phyloP scores from a whole-genome alignment of 1,140 invertebrate genomes.

The Phymastichus coffea region DNA sequence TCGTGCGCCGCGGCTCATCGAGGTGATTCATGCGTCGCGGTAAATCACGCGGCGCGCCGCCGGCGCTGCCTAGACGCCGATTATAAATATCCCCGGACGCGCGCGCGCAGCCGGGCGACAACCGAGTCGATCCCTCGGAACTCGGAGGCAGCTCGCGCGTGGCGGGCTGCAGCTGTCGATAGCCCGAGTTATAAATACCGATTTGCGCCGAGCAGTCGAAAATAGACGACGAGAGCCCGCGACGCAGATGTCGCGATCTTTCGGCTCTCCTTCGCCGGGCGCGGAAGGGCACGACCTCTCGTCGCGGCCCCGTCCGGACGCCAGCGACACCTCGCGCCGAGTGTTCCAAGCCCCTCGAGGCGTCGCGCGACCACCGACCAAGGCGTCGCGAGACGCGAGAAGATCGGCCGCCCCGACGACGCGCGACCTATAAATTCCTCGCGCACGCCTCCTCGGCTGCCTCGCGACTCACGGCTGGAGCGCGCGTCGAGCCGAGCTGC shows the following conservation, averaged over 20 bases:
- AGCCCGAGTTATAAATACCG: background rate
- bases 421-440: conserved; percentile 29
- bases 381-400: conserved; percentile 5
- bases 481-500: no score
- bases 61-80: no score
- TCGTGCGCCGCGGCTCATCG: no score
- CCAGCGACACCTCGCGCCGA: background rate
- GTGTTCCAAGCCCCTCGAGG: background rate
- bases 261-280: background rate
- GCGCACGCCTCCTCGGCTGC: no score
- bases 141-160: background rate
- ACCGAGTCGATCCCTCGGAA: background rate
- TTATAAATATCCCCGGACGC: conserved; percentile 13
- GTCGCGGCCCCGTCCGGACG: no score
- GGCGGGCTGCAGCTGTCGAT: background rate
- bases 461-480: no score
- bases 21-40: background rate
- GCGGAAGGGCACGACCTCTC: no score
- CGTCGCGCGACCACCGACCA: background rate
- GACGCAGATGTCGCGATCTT: background rate
- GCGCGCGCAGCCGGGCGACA: no score
- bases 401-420: background rate
- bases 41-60: conserved; percentile 3
- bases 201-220: background rate
- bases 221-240: background rate